phyloP scores from a whole-genome alignment of 1,140 invertebrate species.

The Mercenaria mercenaria region DNA sequence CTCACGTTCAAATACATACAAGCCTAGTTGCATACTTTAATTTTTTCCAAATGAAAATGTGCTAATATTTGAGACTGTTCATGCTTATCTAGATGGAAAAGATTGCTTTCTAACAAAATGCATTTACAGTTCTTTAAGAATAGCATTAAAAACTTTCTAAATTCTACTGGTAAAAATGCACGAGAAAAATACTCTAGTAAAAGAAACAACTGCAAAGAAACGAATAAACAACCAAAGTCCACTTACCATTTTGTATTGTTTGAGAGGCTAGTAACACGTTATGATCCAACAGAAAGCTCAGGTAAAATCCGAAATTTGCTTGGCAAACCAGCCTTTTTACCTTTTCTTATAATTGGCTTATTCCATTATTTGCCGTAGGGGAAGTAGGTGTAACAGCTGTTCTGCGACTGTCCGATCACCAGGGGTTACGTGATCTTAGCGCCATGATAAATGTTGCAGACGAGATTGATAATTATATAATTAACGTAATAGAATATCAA shows the following conservation, averaged over 20 bases:
- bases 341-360: slow-evolving; percentile 31
- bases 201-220: background rate
- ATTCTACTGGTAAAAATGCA: too few relatives aligned
- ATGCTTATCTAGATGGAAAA: too few relatives aligned
- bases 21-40: too few relatives aligned
- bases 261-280: slow-evolving; percentile 13
- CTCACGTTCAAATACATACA: too few relatives aligned
- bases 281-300: slow-evolving; percentile 24
- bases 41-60: too few relatives aligned
- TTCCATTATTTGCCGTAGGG: background rate
- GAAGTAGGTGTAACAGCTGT: background rate
- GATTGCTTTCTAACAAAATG: too few relatives aligned
- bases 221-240: background rate
- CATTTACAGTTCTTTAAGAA: too few relatives aligned
- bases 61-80: too few relatives aligned
- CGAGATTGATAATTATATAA: background rate
- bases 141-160: too few relatives aligned
- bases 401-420: background rate
- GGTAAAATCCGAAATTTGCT: slow-evolving; percentile 19
- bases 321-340: slow-evolving; percentile 22
- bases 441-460: background rate
- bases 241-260: slow-evolving; percentile 5
- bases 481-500: background rate
- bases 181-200: background rate
- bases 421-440: background rate